Conservation (phyloP, 2,797 vertebrate genomes). For the Spinus olivaceus region DNA sequence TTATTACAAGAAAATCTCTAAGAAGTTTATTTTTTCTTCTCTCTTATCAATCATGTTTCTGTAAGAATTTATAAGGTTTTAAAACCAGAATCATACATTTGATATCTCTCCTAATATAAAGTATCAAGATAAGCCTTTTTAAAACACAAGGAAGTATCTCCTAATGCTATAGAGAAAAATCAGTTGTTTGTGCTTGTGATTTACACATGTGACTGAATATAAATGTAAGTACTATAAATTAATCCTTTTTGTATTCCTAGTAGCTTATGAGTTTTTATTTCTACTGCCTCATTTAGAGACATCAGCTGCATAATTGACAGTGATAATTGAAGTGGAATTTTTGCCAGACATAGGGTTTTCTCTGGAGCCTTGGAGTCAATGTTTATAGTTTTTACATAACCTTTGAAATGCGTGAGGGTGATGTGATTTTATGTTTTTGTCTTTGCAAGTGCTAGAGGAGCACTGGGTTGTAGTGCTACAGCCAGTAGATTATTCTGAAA, state of each 20-base stretch:
- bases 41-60: neutral
- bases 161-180: neutral
- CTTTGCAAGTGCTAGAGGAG: conserved; percentile 7
- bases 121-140: neutral
- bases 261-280: neutral
- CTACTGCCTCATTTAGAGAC: neutral
- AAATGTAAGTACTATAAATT: neutral
- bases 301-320: neutral
- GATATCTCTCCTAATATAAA: neutral
- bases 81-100: neutral
- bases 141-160: neutral
- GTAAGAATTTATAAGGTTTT: neutral
- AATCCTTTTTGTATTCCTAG: neutral
- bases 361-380: neutral
- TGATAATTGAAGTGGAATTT: neutral
- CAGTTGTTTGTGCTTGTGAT: neutral
- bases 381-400: neutral
- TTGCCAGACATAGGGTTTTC: neutral
- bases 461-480: neutral
- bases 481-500: neutral
- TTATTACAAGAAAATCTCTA: neutral
- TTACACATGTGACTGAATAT: neutral
- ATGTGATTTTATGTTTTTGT: neutral
- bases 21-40: neutral
- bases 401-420: neutral